Evolutionary conservation across 2,797 vertebrate genomes (phyloP).

Genomic region (Tragopan temminckii): DNA sequence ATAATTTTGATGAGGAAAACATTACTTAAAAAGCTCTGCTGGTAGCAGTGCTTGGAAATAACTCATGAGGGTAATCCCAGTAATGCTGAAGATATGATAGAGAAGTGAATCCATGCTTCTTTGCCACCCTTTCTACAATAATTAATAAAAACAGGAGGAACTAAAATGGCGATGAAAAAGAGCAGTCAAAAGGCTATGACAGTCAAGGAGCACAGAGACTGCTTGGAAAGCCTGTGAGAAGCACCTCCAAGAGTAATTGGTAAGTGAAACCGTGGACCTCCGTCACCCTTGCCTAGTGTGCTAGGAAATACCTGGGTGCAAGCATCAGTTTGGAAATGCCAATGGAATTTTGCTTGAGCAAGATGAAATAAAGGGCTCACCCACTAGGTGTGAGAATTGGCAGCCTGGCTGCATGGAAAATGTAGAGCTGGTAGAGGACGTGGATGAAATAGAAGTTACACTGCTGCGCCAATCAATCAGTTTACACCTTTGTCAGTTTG

Average conservation of each 20-base stretch:
- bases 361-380: constrained; percentile 57
- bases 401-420: constrained; percentile 72
- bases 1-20: background rate
- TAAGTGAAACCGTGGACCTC: constrained; percentile 7
- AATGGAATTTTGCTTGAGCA: constrained; percentile 74
- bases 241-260: constrained; percentile 41
- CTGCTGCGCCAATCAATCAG: constrained; percentile 45
- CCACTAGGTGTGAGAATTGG: constrained; percentile 81
- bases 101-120: background rate
- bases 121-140: background rate
- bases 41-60: background rate
- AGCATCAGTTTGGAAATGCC: constrained; percentile 68
- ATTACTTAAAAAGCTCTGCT: background rate
- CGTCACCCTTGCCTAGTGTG: background rate
- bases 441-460: constrained; percentile 30
- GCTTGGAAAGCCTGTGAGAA: background rate
- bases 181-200: background rate
- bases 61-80: background rate
- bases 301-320: constrained; percentile 63
- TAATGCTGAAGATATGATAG: background rate
- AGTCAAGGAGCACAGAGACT: background rate
- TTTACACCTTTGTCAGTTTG: constrained; percentile 56
- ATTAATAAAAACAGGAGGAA: background rate
- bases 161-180: background rate
- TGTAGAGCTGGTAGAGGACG: background rate